These are phyloP conservation scores for Ochotona princeps DNA, from an alignment of 2,113 vertebrate genomes.

Conservation along the genomic window DNA sequence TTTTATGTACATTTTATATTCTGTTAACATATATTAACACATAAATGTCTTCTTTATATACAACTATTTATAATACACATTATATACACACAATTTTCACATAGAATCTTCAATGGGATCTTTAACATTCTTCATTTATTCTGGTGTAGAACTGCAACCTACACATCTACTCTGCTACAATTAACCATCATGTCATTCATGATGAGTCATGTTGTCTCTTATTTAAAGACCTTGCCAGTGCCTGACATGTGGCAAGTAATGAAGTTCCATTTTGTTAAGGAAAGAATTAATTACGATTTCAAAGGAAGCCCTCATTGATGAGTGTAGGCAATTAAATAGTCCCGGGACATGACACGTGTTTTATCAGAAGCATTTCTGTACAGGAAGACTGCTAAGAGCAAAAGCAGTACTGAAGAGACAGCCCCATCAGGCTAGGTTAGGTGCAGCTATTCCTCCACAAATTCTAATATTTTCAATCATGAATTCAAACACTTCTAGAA, in stretches of 20 bases:
- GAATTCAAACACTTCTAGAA: background rate
- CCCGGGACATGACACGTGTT: background rate
- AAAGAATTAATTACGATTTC: background rate
- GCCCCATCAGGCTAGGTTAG: background rate
- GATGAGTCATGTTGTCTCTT: background rate
- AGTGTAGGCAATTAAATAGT: background rate
- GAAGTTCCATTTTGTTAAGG: background rate
- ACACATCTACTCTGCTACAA: background rate
- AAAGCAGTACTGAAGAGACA: background rate
- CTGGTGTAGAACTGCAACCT: background rate
- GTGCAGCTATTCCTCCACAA: no score
- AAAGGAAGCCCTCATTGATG: background rate
- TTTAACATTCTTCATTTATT: slow-evolving; percentile 4
- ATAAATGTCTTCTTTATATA: background rate
- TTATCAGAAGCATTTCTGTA: background rate
- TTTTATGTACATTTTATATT: background rate
- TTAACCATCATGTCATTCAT: background rate
- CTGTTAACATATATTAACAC: background rate
- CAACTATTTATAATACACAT: no score
- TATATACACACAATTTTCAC: background rate
- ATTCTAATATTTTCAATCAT: background rate
- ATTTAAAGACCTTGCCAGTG: background rate
- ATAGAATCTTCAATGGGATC: background rate
- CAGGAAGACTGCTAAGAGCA: background rate
- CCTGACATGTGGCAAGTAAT: background rate